Conservation (phyloP, 2,888 invertebrate genomes). For the Tetragonula carbonaria region DNA sequence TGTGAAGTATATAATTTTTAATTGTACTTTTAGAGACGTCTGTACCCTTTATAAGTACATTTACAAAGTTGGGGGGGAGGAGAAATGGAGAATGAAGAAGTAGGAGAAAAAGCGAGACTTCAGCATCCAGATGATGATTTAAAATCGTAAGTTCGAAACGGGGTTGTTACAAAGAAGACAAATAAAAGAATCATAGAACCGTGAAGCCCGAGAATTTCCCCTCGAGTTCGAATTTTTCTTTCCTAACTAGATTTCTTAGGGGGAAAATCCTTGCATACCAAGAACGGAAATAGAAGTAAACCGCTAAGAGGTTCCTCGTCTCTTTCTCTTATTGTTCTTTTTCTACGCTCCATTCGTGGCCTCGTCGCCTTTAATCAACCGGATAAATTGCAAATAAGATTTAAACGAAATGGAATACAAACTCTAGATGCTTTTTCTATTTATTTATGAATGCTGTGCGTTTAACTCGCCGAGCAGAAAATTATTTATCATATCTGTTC, state of each 20-base stretch:
- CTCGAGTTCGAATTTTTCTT: slow-evolving; percentile 36
- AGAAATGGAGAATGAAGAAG: no score
- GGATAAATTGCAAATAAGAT: neutral
- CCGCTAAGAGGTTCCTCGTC: neutral
- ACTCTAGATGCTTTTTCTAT: neutral
- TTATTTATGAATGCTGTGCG: no score
- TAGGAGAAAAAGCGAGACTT: neutral
- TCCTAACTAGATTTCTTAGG: slow-evolving; percentile 38
- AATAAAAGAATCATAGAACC: slow-evolving; percentile 26
- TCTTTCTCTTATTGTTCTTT: slow-evolving; percentile 11
- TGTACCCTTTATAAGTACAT: no score
- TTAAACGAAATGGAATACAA: neutral
- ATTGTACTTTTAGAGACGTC: no score
- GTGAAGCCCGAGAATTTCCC: slow-evolving; percentile 55
- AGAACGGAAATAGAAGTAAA: slow-evolving; percentile 31
- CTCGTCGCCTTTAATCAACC: neutral
- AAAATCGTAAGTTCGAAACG: slow-evolving; percentile 20
- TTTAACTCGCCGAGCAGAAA: no score
- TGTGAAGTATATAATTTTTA: no score
- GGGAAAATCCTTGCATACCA: slow-evolving; percentile 45
- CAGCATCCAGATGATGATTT: slow-evolving; percentile 20
- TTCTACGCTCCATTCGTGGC: neutral
- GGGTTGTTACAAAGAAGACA: slow-evolving; percentile 24
- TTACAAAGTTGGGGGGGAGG: no score
- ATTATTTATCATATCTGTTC: no score